phyloP scores from a whole-genome alignment of 1,140 invertebrate genomes.

The Galleria mellonella region DNA sequence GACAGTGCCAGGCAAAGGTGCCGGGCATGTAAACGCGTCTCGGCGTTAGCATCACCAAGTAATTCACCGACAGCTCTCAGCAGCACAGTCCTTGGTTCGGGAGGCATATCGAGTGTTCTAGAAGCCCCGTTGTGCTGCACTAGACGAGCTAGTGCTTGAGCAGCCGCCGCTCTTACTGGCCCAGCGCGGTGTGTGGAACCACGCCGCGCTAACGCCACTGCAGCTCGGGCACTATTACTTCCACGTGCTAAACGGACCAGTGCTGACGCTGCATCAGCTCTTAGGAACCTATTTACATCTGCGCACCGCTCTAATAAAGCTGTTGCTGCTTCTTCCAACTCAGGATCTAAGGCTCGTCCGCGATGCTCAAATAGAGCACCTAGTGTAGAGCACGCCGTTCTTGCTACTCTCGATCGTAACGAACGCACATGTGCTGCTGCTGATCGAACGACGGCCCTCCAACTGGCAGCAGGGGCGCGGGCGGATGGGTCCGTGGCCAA shows the following conservation, averaged over 20 bases:
- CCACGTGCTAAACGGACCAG: slow-evolving; percentile 86
- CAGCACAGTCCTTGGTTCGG: slow-evolving; percentile 87
- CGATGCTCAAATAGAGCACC: slow-evolving; percentile 84
- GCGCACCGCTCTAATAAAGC: slow-evolving; percentile 90
- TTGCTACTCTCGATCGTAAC: slow-evolving; percentile 91
- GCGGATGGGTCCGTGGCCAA: slow-evolving; percentile 84
- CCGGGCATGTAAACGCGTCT: slow-evolving; percentile 85
- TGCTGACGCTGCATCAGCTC: slow-evolving; percentile 89
- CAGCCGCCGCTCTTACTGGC: slow-evolving; percentile 85
- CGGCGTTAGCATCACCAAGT: slow-evolving; percentile 88
- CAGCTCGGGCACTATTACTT: slow-evolving; percentile 64
- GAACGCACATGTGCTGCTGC: slow-evolving; percentile 88
- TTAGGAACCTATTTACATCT: slow-evolving; percentile 94
- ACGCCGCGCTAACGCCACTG: slow-evolving; percentile 68
- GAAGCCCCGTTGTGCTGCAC: slow-evolving; percentile 84
- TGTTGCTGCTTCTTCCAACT: slow-evolving; percentile 89
- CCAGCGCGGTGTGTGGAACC: slow-evolving; percentile 89
- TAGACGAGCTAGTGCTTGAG: slow-evolving; percentile 83
- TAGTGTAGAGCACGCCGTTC: slow-evolving; percentile 87
- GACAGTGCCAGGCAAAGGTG: slow-evolving; percentile 78
- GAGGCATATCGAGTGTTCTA: slow-evolving; percentile 81
- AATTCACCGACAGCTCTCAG: slow-evolving; percentile 87
- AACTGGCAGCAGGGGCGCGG: slow-evolving; percentile 76
- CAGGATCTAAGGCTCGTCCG: slow-evolving; percentile 86
- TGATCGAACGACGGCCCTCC: slow-evolving; percentile 78